These are phyloP conservation scores for Drosophila basisetae DNA, from an alignment of 2,888 invertebrate species.

Conservation along the genomic window DNA sequence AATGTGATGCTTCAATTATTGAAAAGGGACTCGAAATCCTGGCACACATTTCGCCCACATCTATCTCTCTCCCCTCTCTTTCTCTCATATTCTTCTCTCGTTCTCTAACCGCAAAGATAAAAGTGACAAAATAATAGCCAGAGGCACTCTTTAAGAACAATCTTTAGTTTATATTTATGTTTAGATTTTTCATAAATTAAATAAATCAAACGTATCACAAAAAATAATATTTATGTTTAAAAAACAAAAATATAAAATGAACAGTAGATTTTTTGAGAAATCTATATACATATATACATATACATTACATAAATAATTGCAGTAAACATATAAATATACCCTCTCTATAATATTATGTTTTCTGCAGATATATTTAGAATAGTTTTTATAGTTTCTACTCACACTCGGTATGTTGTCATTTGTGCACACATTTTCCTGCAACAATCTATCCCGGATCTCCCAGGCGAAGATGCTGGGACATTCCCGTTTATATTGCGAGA, in stretches of 20 bases:
- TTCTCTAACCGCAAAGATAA: neutral
- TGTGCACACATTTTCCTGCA: slow-evolving; percentile 96
- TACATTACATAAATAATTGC: no score
- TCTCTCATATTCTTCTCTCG: neutral
- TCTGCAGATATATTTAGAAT: neutral
- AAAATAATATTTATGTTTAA: neutral
- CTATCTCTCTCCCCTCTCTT: neutral
- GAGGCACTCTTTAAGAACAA: neutral
- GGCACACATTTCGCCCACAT: neutral
- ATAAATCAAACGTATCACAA: neutral
- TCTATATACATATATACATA: no score
- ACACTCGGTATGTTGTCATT: slow-evolving; percentile 99
- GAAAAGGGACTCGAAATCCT: neutral
- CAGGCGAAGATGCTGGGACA: slow-evolving; percentile 99
- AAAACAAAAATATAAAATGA: no score
- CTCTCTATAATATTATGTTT: no score
- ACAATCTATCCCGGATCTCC: slow-evolving; percentile 97
- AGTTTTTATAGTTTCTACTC: slow-evolving; percentile 86
- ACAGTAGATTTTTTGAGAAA: no score
- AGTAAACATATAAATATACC: no score
- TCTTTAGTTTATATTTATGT: neutral
- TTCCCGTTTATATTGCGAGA: slow-evolving; percentile 97
- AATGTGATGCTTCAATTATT: slow-evolving; percentile 28
- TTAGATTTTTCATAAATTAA: neutral
- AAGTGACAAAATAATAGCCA: neutral